Conservation (phyloP, 64 coral and sea anemone genomes). For the Dendrophyllia cribrosa region DNA sequence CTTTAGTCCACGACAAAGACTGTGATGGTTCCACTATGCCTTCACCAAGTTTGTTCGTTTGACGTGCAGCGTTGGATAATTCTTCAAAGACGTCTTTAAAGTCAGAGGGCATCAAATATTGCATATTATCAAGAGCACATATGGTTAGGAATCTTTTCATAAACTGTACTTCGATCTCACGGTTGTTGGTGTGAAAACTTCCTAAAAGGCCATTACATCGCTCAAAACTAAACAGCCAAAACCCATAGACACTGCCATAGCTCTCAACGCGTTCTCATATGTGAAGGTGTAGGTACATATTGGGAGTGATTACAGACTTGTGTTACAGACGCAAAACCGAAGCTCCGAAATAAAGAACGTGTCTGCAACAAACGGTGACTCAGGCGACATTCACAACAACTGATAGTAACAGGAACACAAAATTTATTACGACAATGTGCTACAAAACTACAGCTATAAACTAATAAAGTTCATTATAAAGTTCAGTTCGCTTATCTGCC, state of each 20-base stretch:
- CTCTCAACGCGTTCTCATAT: constrained; percentile 52
- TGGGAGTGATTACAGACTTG: not conserved
- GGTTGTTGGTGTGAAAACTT: constrained; percentile 57
- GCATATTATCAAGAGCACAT: not conserved
- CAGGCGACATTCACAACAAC: too few relatives aligned
- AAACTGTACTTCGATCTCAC: constrained; percentile 47
- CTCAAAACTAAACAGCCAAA: constrained; percentile 80
- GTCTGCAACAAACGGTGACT: too few relatives aligned
- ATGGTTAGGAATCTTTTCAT: constrained; percentile 47
- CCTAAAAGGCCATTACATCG: constrained; percentile 65
- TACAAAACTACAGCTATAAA: too few relatives aligned
- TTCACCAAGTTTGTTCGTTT: not conserved
- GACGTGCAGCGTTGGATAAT: constrained; percentile 4
- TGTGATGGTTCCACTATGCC: not conserved
- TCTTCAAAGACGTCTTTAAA: constrained; percentile 43
- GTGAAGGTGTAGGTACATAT: constrained; percentile 59
- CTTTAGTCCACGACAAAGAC: not conserved
- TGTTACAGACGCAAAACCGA: too few relatives aligned
- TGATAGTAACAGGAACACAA: too few relatives aligned
- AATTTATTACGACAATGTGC: too few relatives aligned
- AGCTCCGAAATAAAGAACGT: too few relatives aligned
- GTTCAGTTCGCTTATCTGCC: too few relatives aligned
- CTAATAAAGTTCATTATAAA: too few relatives aligned
- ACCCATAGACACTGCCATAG: constrained; percentile 39
- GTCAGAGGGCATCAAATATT: not conserved